These are phyloP conservation scores for Cerceris rybyensis DNA, from an alignment of 2,888 invertebrate species.

Conservation along the genomic window DNA sequence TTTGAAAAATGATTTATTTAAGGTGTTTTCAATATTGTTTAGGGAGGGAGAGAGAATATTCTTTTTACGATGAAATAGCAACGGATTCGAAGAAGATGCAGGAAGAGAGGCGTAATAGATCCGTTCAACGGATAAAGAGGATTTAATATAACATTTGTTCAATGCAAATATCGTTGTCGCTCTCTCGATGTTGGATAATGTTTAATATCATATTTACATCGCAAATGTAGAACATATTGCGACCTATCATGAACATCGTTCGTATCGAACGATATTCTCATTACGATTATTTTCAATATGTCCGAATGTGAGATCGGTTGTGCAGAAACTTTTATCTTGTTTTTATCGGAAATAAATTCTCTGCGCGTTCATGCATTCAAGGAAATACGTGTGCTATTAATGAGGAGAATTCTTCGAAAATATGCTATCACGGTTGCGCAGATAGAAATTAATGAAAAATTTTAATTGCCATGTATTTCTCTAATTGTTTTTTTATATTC, in stretches of 20 bases:
- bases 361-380: neutral
- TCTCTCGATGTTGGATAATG: constrained; percentile 11
- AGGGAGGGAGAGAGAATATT: no score
- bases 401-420: no score
- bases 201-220: constrained; percentile 24
- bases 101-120: neutral
- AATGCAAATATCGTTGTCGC: neutral
- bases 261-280: neutral
- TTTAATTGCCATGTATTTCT: no score
- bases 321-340: neutral
- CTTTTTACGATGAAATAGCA: no score
- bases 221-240: constrained; percentile 21
- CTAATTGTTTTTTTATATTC: no score
- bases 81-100: no score
- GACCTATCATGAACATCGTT: neutral
- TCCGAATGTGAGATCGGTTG: neutral
- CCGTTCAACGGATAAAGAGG: neutral
- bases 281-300: constrained; percentile 13
- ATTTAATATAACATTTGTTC: neutral
- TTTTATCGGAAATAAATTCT: constrained; percentile 4
- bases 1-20: no score
- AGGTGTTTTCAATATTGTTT: no score
- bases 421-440: no score
- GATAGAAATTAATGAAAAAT: no score
- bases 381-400: no score